Conservation (phyloP, 2,797 vertebrate species). For the Eospalax fontanierii region DNA sequence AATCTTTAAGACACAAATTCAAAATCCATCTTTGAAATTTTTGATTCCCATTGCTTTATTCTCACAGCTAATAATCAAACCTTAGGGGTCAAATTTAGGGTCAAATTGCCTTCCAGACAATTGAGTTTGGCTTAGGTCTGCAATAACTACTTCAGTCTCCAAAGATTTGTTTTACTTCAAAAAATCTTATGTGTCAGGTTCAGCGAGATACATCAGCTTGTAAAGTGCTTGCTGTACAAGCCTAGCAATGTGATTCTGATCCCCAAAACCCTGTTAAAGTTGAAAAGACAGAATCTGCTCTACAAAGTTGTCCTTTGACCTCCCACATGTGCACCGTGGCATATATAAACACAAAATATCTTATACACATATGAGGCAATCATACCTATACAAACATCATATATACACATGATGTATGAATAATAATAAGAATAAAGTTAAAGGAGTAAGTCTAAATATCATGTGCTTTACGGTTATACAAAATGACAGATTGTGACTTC, state of each 20-base stretch:
- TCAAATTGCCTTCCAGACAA: not conserved
- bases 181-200: not conserved
- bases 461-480: not conserved
- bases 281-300: not conserved
- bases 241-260: not conserved
- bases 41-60: slow-evolving; percentile 34
- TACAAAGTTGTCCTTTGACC: not conserved
- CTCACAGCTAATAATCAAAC: slow-evolving; percentile 24
- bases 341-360: too few species aligned
- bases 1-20: not conserved
- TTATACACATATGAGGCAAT: not conserved
- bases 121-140: not conserved
- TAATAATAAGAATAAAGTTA: not conserved
- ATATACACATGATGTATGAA: not conserved
- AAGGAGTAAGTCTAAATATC: not conserved
- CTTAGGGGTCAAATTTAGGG: not conserved
- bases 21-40: slow-evolving; percentile 22
- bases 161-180: not conserved
- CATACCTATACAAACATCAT: not conserved
- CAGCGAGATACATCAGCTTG: not conserved
- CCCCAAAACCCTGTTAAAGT: not conserved
- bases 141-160: not conserved
- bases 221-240: not conserved
- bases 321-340: not conserved
- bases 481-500: not conserved